phyloP scores from a whole-genome alignment of 2,888 invertebrate species.

The Bembecia ichneumoniformis region DNA sequence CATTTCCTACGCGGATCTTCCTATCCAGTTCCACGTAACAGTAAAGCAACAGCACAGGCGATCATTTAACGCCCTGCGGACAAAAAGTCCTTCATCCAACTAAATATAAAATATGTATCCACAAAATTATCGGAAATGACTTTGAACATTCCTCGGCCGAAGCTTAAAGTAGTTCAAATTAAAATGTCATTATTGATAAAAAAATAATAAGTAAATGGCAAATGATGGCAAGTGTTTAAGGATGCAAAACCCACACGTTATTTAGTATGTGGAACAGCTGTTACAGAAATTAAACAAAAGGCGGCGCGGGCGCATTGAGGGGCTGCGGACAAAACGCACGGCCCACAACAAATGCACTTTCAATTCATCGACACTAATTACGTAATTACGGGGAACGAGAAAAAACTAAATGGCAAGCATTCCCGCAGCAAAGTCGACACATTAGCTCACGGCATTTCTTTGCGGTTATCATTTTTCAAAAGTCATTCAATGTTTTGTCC shows the following conservation, averaged over 20 bases:
- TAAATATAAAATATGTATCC: too few relatives aligned
- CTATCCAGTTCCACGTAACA: too few relatives aligned
- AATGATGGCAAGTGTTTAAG: slow-evolving; percentile 27
- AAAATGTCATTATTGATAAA: background rate
- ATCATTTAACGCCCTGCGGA: too few relatives aligned
- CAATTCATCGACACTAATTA: slow-evolving; percentile 69
- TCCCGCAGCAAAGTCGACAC: slow-evolving; percentile 55
- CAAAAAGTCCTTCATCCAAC: too few relatives aligned
- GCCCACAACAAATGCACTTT: slow-evolving; percentile 55
- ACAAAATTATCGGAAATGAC: too few relatives aligned
- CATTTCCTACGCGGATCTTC: too few relatives aligned
- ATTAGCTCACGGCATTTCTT: slow-evolving; percentile 59
- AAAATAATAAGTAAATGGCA: slow-evolving; percentile 2
- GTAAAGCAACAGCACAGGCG: too few relatives aligned
- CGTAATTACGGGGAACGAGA: slow-evolving; percentile 62
- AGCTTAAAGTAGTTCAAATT: too few relatives aligned
- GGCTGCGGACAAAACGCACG: slow-evolving; percentile 54
- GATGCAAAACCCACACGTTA: slow-evolving; percentile 30
- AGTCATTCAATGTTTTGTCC: background rate
- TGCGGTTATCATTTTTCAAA: slow-evolving; percentile 11
- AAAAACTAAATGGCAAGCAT: slow-evolving; percentile 60
- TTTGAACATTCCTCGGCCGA: too few relatives aligned
- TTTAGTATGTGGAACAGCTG: slow-evolving; percentile 48
- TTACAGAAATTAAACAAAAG: slow-evolving; percentile 40
- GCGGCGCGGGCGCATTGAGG: slow-evolving; percentile 39